phyloP scores from a whole-genome alignment of 2,888 invertebrate species.

The Drosophila nr. medialis region DNA sequence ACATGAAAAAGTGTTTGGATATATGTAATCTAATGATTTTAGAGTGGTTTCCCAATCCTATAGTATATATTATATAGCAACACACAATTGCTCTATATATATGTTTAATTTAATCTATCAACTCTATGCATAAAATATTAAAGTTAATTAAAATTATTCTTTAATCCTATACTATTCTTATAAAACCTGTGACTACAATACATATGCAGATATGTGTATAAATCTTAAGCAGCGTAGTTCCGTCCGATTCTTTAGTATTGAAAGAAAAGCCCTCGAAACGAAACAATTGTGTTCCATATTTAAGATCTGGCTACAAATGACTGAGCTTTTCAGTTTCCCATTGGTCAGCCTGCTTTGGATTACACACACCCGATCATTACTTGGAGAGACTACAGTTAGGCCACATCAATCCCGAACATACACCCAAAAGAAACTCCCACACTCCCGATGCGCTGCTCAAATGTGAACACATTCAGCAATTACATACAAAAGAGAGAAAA shows the following conservation, averaged over 20 bases:
- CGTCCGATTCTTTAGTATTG: constrained; percentile 2
- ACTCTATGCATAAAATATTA: neutral
- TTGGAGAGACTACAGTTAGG: constrained; percentile 58
- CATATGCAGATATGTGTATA: neutral
- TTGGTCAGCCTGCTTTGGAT: constrained; percentile 42
- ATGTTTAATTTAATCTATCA: no score
- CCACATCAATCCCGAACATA: constrained; percentile 47
- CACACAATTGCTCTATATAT: neutral
- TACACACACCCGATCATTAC: constrained; percentile 57
- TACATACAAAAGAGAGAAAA: constrained; percentile 53
- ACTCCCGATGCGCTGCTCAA: constrained; percentile 40
- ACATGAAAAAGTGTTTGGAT: neutral
- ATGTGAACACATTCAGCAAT: constrained; percentile 69
- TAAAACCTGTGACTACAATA: neutral
- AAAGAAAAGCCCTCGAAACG: constrained; percentile 5
- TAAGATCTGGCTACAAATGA: constrained; percentile 36
- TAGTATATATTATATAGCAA: neutral
- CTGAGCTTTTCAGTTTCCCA: constrained; percentile 32
- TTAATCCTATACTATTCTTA: neutral
- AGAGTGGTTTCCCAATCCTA: neutral
- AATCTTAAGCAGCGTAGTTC: constrained; percentile 23
- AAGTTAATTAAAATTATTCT: neutral
- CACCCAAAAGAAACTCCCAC: constrained; percentile 38
- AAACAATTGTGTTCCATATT: constrained; percentile 18
- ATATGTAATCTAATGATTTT: neutral